phyloP scores from a whole-genome alignment of 2,113 vertebrate species.

The Brachypodius melanocephalos region DNA sequence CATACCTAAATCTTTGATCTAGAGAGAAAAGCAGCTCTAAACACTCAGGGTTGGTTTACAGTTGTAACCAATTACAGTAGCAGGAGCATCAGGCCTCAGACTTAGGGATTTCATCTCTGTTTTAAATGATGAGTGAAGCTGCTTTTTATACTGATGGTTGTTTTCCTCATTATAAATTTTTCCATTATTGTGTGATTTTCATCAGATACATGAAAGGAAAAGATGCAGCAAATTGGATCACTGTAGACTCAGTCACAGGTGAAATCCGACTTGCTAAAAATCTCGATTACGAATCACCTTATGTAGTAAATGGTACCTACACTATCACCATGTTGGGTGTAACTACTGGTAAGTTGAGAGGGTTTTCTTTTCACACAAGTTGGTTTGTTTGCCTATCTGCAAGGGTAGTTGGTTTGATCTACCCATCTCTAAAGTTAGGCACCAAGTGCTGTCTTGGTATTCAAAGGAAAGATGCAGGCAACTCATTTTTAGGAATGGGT shows the following conservation, averaged over 20 bases:
- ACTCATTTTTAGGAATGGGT: neutral
- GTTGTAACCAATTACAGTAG: neutral
- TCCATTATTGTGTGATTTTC: neutral
- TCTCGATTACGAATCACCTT: slow-evolving; percentile 72
- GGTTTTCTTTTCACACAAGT: neutral
- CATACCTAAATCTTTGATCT: neutral
- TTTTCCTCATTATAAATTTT: neutral
- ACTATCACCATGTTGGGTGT: slow-evolving; percentile 70
- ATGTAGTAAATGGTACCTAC: slow-evolving; percentile 77
- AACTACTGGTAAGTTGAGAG: slow-evolving; percentile 68
- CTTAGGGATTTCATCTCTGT: neutral
- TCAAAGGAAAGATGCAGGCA: neutral
- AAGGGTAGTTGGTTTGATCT: neutral
- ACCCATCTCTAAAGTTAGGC: neutral
- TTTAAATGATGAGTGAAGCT: neutral
- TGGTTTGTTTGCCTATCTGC: neutral
- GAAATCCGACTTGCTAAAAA: slow-evolving; percentile 73
- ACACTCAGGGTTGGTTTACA: neutral
- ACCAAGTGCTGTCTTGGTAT: neutral
- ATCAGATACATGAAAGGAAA: slow-evolving; percentile 73
- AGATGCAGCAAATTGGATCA: slow-evolving; percentile 73
- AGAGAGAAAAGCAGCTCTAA: neutral
- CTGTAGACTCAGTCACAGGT: slow-evolving; percentile 68
- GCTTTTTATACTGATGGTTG: neutral
- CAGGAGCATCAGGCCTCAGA: neutral